phyloP scores from a whole-genome alignment of 2,113 vertebrate species.

The Calidris pygmaea region DNA sequence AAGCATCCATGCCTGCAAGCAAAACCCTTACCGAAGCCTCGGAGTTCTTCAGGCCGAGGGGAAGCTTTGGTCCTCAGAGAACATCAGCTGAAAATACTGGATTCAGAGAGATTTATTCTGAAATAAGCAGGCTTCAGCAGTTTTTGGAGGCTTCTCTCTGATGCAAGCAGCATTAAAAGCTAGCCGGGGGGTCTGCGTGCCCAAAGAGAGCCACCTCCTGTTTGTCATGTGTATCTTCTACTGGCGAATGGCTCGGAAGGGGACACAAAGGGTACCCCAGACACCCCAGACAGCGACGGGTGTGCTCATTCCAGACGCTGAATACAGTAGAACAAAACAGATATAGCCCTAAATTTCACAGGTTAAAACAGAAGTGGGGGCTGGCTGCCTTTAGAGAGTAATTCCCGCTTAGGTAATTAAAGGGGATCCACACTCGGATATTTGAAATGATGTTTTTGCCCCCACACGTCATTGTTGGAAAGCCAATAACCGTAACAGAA shows the following conservation, averaged over 20 bases:
- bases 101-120: not conserved
- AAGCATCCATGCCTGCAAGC: not conserved
- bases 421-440: not conserved
- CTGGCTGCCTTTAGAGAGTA: not conserved
- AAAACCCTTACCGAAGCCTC: not conserved
- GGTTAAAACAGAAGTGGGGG: not conserved
- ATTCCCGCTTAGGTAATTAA: not conserved
- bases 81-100: not conserved
- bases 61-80: not conserved
- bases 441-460: not conserved
- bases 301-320: not conserved
- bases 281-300: not conserved
- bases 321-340: accelerated
- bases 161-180: not conserved
- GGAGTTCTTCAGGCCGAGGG: not conserved
- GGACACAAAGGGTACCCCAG: not conserved
- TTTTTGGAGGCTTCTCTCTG: not conserved
- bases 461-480: not conserved
- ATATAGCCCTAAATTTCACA: not conserved
- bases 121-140: not conserved
- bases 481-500: not conserved
- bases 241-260: not conserved
- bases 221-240: accelerated
- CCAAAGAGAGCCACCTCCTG: not conserved
- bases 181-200: not conserved